Evolutionary conservation across 1,140 invertebrate genomes (phyloP).

Genomic region (Physella acuta): DNA sequence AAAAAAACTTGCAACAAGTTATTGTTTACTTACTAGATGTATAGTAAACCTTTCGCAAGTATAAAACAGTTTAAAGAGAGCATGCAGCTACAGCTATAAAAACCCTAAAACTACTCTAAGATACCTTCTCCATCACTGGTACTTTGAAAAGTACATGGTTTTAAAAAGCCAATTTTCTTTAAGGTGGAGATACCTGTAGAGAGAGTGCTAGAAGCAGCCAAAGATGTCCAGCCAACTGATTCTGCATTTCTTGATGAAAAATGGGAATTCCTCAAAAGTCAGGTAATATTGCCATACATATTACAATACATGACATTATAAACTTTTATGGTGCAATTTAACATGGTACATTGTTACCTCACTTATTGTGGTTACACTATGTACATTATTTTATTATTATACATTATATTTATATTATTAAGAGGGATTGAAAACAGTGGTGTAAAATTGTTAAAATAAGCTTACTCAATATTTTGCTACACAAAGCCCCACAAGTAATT

Average conservation of each 20-base stretch:
- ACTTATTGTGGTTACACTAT: too few relatives aligned
- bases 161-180: neutral
- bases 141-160: neutral
- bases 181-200: conserved; percentile 40
- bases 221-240: too few relatives aligned
- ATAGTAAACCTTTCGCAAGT: too few relatives aligned
- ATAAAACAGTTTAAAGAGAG: neutral
- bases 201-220: conserved; percentile 28
- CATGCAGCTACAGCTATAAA: neutral
- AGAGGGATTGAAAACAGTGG: neutral
- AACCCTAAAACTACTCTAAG: neutral
- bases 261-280: too few relatives aligned
- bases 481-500: neutral
- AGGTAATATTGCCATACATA: neutral
- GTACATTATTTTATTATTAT: too few relatives aligned
- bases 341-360: too few relatives aligned
- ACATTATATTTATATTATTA: neutral
- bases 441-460: neutral
- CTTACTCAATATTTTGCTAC: neutral
- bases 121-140: neutral
- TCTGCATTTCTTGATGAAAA: neutral
- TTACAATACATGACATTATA: neutral
- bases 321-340: conserved; percentile 6
- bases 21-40: too few relatives aligned
- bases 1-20: too few relatives aligned